Percentiles rank a stretch among this genome's conserved stretches.
Conservation (phyloP, 2,797 vertebrate species). For the Rhincodon typus region DNA sequence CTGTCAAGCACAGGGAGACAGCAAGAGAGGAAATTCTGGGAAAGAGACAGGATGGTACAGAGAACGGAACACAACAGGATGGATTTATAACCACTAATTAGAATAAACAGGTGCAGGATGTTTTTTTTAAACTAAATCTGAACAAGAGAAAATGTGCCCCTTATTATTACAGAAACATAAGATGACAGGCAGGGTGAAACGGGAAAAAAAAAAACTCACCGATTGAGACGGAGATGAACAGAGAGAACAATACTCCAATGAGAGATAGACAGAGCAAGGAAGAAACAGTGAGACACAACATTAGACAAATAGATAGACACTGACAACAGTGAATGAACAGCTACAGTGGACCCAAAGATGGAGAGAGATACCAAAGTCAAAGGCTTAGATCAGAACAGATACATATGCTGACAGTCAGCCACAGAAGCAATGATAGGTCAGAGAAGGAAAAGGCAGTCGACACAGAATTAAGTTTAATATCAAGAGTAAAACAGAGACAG, state of each 20-base stretch:
- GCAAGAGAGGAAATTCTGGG: neutral
- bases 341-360: neutral
- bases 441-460: neutral
- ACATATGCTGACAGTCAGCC: neutral
- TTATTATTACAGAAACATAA: neutral
- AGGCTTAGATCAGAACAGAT: neutral
- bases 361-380: neutral
- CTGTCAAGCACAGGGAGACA: neutral
- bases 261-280: neutral
- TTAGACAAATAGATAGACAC: neutral
- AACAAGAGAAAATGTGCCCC: neutral
- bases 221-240: neutral
- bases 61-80: neutral
- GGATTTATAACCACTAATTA: neutral
- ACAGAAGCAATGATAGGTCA: neutral
- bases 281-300: neutral
- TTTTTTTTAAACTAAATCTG: neutral
- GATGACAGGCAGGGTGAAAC: neutral
- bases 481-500: neutral
- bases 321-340: neutral
- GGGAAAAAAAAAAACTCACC: neutral
- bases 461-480: neutral
- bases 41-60: neutral
- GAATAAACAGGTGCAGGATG: neutral
- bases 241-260: neutral